These are phyloP conservation scores for Butorides virescens DNA, from an alignment of 2,113 vertebrate genomes.

Conservation along the genomic window DNA sequence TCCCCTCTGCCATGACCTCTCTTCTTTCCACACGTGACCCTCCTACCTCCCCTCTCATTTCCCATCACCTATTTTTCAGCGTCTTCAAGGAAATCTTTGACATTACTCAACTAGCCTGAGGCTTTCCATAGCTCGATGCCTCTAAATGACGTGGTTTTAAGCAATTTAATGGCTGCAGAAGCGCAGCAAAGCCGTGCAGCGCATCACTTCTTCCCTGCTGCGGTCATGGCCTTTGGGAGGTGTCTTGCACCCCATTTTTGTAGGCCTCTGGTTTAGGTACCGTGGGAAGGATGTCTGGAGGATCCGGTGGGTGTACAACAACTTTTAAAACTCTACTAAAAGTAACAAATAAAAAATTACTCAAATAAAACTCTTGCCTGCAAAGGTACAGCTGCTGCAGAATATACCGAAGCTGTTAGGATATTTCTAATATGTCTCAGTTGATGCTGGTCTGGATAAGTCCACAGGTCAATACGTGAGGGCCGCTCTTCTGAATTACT, in stretches of 20 bases:
- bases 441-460: neutral
- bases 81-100: neutral
- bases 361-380: neutral
- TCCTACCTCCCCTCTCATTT: neutral
- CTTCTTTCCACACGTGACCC: neutral
- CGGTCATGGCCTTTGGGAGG: neutral
- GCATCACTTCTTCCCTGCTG: neutral
- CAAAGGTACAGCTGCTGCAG: neutral
- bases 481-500: neutral
- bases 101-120: neutral
- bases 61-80: neutral
- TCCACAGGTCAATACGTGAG: accelerated
- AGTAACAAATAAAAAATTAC: accelerated
- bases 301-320: neutral
- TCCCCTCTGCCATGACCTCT: neutral
- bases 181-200: neutral
- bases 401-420: neutral
- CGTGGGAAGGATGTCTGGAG: neutral
- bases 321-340: neutral
- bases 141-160: accelerated
- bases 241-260: accelerated
- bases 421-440: neutral
- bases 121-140: neutral
- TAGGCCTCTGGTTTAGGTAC: neutral
- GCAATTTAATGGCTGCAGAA: neutral